Percentiles rank a stretch among this genome's conserved stretches.
phyloP scores from a whole-genome alignment of 1,140 invertebrate species.

The Colletes latitarsis region DNA sequence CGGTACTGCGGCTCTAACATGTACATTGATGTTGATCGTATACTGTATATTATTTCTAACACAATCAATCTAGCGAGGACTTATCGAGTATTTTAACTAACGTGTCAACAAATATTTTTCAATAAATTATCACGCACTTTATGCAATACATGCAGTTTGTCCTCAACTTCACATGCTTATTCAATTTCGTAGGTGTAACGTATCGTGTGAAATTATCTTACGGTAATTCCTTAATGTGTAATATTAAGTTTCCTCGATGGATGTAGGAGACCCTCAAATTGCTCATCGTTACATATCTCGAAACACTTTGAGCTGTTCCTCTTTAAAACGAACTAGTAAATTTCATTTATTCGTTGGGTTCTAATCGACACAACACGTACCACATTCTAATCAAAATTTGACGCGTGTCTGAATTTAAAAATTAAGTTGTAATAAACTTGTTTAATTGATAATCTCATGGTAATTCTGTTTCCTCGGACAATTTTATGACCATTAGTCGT shows the following conservation, averaged over 20 bases:
- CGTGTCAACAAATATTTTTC: not conserved
- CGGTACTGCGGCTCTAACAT: not conserved
- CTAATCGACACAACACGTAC: not conserved
- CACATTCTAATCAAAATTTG: slow-evolving; percentile 17
- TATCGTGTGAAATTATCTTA: slow-evolving; percentile 17
- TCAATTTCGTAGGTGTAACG: slow-evolving; percentile 12
- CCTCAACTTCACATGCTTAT: not conserved
- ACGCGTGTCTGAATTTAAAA: slow-evolving; percentile 18
- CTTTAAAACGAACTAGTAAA: slow-evolving; percentile 16
- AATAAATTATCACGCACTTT: slow-evolving; percentile 11
- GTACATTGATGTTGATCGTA: slow-evolving; percentile 23
- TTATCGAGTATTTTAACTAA: slow-evolving; percentile 5
- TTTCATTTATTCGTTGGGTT: not conserved
- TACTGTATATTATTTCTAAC: slow-evolving; percentile 38
- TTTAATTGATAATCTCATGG: slow-evolving; percentile 1
- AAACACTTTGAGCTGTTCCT: not conserved
- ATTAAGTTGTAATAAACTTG: slow-evolving; percentile 23
- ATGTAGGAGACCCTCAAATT: not conserved
- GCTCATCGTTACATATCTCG: not conserved
- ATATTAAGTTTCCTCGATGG: not conserved
- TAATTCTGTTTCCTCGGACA: not conserved
- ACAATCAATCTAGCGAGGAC: slow-evolving; percentile 15
- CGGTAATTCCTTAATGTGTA: slow-evolving; percentile 10
- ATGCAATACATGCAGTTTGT: slow-evolving; percentile 9
- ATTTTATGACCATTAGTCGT: not conserved